These are phyloP conservation scores for Punctoribates punctum DNA, from an alignment of 2,888 invertebrate genomes.

Conservation along the genomic window DNA sequence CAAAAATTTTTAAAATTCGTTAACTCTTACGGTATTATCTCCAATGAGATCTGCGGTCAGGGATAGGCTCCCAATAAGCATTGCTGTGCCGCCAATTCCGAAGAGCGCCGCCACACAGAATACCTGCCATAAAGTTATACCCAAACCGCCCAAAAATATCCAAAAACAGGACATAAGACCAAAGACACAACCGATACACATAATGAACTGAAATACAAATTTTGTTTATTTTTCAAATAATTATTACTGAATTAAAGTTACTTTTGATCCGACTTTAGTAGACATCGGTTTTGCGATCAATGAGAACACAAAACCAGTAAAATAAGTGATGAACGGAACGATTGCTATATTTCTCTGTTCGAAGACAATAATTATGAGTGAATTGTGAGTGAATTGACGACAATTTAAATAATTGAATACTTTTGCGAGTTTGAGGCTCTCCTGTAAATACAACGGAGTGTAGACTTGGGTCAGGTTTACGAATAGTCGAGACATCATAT, in stretches of 20 bases:
- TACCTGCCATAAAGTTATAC: slow-evolving; percentile 56
- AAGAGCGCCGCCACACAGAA: slow-evolving; percentile 69
- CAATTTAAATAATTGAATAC: slow-evolving; percentile 56
- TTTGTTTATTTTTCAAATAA: neutral
- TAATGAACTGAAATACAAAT: slow-evolving; percentile 58
- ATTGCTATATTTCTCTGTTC: slow-evolving; percentile 41
- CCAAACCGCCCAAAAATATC: slow-evolving; percentile 60
- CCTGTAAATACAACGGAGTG: slow-evolving; percentile 77
- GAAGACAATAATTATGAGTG: neutral
- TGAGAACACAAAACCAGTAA: slow-evolving; percentile 38
- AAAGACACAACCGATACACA: slow-evolving; percentile 64
- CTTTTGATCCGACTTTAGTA: slow-evolving; percentile 30
- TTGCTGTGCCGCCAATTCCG: slow-evolving; percentile 78
- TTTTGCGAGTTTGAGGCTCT: slow-evolving; percentile 58
- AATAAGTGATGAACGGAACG: slow-evolving; percentile 42
- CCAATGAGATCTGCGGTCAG: slow-evolving; percentile 86
- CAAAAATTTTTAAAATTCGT: slow-evolving; percentile 1
- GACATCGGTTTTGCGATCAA: slow-evolving; percentile 33
- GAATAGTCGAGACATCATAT: slow-evolving; percentile 79
- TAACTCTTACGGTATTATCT: slow-evolving; percentile 62
- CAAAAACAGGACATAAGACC: slow-evolving; percentile 66
- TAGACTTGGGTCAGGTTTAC: slow-evolving; percentile 82
- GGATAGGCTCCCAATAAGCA: slow-evolving; percentile 81
- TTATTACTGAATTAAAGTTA: neutral
- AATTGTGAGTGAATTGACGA: neutral